Percentiles rank a stretch among this genome's conserved stretches.
These are phyloP conservation scores for Pectinophora gossypiella DNA, from an alignment of 1,140 invertebrate genomes.

Conservation along the genomic window DNA sequence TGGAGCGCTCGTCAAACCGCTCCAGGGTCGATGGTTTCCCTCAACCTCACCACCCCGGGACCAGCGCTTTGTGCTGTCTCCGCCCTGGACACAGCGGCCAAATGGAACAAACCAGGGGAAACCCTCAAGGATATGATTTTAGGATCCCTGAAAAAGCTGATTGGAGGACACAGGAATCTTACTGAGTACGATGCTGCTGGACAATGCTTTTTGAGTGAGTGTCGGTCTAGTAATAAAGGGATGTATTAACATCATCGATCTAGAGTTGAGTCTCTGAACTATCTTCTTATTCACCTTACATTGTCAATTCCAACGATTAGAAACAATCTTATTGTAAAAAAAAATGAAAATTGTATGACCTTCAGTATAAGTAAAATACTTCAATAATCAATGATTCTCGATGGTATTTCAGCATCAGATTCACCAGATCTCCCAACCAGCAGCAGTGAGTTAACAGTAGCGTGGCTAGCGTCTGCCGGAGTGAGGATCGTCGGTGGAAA, in stretches of 20 bases:
- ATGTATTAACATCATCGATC: too few species aligned
- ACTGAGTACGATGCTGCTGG: conserved; percentile 52
- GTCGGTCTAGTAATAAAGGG: too few species aligned
- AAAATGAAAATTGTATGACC: too few species aligned
- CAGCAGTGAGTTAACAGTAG: conserved; percentile 22
- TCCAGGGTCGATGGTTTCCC: conserved; percentile 34
- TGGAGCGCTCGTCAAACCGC: conserved; percentile 39
- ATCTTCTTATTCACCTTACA: too few species aligned
- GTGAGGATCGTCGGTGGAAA: conserved; percentile 29
- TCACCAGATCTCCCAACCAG: conserved; percentile 17
- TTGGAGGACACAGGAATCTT: conserved; percentile 46
- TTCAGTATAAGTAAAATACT: too few species aligned
- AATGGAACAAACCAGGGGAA: conserved; percentile 24
- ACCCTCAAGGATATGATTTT: conserved; percentile 32
- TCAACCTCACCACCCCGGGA: conserved; percentile 42
- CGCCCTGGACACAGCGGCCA: conserved; percentile 43
- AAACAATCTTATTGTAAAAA: too few species aligned
- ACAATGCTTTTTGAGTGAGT: conserved; percentile 51
- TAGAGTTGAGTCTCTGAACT: too few species aligned
- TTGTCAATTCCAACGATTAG: too few species aligned
- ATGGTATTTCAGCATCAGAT: conserved; percentile 31
- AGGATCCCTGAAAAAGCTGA: conserved; percentile 27
- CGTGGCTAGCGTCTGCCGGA: conserved; percentile 36
- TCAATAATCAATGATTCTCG: too few species aligned
- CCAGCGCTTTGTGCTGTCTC: conserved; percentile 55